phyloP scores from a whole-genome alignment of 1,140 invertebrate species.

The Lanistes nyassanus region DNA sequence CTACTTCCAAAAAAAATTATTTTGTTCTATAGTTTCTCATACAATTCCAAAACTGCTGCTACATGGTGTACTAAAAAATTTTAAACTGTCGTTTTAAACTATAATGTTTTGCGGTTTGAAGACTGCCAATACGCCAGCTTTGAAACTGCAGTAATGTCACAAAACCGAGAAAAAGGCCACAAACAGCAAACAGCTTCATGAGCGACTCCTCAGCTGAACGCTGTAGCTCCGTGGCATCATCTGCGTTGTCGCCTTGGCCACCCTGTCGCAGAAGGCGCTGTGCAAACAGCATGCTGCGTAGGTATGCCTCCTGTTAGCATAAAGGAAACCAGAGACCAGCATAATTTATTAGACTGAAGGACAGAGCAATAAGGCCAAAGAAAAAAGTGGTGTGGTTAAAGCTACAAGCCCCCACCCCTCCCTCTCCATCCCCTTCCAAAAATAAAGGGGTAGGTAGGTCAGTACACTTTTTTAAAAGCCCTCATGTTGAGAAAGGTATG shows the following conservation, averaged over 20 bases:
- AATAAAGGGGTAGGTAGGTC: no score
- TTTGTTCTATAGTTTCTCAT: no score
- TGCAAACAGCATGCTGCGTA: constrained; percentile 47
- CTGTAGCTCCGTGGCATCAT: constrained; percentile 70
- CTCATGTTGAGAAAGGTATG: no score
- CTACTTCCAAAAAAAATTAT: no score
- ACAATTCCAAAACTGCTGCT: no score
- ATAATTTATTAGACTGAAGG: not conserved
- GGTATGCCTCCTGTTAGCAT: constrained; percentile 56
- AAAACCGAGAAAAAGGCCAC: constrained; percentile 28
- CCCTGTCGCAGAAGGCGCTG: constrained; percentile 54
- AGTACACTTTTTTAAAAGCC: no score
- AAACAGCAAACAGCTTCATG: constrained; percentile 89
- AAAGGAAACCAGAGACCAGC: constrained; percentile 19
- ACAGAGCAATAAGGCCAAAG: not conserved
- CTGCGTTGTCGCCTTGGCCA: constrained; percentile 69
- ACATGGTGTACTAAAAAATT: not conserved
- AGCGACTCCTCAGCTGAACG: constrained; percentile 76
- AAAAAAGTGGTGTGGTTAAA: no score
- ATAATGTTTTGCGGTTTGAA: not conserved
- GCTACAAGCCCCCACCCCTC: no score
- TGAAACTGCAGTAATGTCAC: not conserved
- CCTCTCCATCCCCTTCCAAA: no score
- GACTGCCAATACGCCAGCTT: not conserved
- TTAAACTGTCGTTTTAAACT: no score